phyloP scores from a whole-genome alignment of 2,113 vertebrate genomes.

The Poeciliopsis retropinna region DNA sequence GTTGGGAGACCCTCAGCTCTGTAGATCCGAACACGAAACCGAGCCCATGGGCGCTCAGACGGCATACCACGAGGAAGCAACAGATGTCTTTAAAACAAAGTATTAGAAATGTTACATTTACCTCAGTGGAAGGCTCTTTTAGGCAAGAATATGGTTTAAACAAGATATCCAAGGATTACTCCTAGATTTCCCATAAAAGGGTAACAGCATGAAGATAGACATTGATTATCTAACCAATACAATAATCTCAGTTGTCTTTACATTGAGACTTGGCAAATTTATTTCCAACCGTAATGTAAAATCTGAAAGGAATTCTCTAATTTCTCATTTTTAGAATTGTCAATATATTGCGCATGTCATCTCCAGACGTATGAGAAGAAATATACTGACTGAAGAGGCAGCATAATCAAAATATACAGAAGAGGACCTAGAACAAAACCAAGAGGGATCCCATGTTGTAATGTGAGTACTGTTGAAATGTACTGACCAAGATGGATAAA shows the following conservation, averaged over 20 bases:
- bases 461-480: neutral
- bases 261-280: no score
- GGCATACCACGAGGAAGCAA: constrained; percentile 88
- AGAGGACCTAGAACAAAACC: neutral
- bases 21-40: constrained; percentile 86
- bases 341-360: no score
- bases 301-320: no score
- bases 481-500: neutral
- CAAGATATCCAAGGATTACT: neutral
- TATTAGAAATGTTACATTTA: neutral
- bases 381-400: neutral
- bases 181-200: neutral
- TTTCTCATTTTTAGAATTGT: no score
- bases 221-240: no score
- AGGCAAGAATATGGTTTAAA: neutral
- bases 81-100: constrained; percentile 82
- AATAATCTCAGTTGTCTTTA: no score
- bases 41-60: constrained; percentile 90
- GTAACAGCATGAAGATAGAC: no score
- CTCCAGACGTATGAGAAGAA: neutral
- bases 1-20: constrained; percentile 88
- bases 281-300: no score
- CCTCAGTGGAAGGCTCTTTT: neutral
- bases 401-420: neutral
- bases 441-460: neutral